Percentiles rank a stretch among this genome's conserved stretches.
Evolutionary conservation across 2,113 vertebrate genomes (phyloP).

Genomic region (Ceuthmochares aereus): DNA sequence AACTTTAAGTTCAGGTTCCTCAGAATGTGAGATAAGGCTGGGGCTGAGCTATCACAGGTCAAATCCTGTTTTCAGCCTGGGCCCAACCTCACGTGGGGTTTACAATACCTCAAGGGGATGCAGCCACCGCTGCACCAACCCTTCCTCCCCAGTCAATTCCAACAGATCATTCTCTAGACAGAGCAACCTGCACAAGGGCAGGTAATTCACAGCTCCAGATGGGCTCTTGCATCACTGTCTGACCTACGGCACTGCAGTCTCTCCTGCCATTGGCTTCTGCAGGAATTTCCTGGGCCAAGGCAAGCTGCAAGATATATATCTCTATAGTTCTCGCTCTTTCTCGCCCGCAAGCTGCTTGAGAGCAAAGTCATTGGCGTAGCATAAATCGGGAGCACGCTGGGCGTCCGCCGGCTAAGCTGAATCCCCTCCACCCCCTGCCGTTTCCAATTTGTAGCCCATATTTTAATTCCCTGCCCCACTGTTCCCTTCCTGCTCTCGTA

Average conservation of each 20-base stretch:
- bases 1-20: neutral
- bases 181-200: neutral
- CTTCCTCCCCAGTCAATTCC: neutral
- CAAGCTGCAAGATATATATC: neutral
- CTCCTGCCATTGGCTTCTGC: neutral
- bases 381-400: slow-evolving; percentile 17
- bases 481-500: slow-evolving; percentile 22
- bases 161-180: neutral
- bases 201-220: neutral
- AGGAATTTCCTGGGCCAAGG: neutral
- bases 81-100: fast-evolving
- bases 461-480: slow-evolving; percentile 55
- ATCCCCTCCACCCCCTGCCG: neutral
- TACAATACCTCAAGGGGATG: neutral
- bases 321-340: neutral
- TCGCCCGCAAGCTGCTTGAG: neutral
- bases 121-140: fast-evolving
- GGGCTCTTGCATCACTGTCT: neutral
- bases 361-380: neutral
- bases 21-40: neutral
- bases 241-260: neutral
- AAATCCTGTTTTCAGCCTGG: neutral
- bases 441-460: slow-evolving; percentile 51
- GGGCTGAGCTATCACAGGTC: neutral
- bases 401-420: neutral